Base-by-base conservation (phyloP, 30 jellyfish, hydroid and myxozoan genomes). In the Clytia hemisphaerica region DNA sequence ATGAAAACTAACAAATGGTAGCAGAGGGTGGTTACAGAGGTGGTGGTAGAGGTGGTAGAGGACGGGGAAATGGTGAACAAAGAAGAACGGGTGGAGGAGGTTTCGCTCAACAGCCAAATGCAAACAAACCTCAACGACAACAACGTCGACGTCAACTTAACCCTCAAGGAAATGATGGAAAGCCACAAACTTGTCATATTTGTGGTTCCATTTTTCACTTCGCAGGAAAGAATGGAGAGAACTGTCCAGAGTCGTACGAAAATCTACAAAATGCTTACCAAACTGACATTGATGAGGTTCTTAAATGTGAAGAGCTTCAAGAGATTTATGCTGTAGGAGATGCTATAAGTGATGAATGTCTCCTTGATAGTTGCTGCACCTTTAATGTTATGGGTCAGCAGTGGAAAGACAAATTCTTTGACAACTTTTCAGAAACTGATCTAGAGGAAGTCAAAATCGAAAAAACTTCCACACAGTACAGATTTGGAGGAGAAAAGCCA, bases 121-220 rank as follows among this genome's bases (percentile, higher is more conserved):
- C 18, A 42, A 42, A 42, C 53, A 42, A n/a, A 12, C 15, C 12
- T 42, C 53, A 42, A 42, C 53, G n/a, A 9, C 12, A n/a, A 9
- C 7, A 15, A 24, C 12, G 66, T 7, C 12, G 53, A 21, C 12
- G 66, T 9, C 66, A 51, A 24, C 30, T 51, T 10, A 51, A 51
- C 66, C 66, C 66, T 51, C 66, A 10, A 9, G 66, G 37, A 15
- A 26, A n/a, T 15, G 19, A 51, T 21, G 66, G 66, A 21, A n/a
- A 51, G 30, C 37, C 66, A 15, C 66, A 51, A 42, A 51, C 24
- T n/a, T 51, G 30, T 51, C 37, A 51, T 40, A 21, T 51, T 40
- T 40, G 53, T 40, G 53, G 10, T 40, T 40, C 53, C 14, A 40
- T 40, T 7, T 40, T 40, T 40, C 53, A n/a, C n/a, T n/a, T n/a